Base-by-base conservation (phyloP, 2,113 vertebrate species). In the Bufo bufo region DNA sequence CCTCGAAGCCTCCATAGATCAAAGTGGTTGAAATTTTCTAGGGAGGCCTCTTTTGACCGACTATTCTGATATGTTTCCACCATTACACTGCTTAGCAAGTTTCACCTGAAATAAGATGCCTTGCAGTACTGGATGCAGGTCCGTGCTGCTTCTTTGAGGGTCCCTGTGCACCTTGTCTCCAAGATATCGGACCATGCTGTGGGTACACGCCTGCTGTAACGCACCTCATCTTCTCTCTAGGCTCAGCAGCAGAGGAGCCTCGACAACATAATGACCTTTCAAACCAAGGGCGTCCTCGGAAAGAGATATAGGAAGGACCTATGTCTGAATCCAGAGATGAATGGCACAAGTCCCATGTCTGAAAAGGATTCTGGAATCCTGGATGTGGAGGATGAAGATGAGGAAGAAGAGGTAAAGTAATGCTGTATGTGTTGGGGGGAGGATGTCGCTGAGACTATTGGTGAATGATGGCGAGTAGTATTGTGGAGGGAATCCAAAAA, bases 281-380 rank as follows among this genome's bases (percentile, higher is more conserved):
- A 97, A 89, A 96, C 96, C 79, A 94, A 95, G 87, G 90, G 92
- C 19, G 92, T 95, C 0, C 92, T 94, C 9, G 94, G 96, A 3
- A 96, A 95, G 82, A 96, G 95, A 2, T 72, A 91, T 91, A 96
- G 95, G 91, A 98, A 95, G 92, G 96, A 95, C 52, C 86, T 33
- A 0, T 92, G 91, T 0, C 89, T 88, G 0, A 91, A 93, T 74
- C 93, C 92, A 0, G 93, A 96, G 61, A 92, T 95, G 88, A 95
- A 96, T 58, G 96, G 92, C 69, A 95, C 94, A 91, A 97, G 96
- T 82, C 97, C 96, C 9, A 90, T 94, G 89, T 97, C 96, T 0
- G 97, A 99, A 91, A 95, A 97, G 90, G 96, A 99, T 91, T 98
- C 96, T 2, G 97, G 98, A 52, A 97, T 99, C 92, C 93, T 99